Evolutionary conservation across 1,140 invertebrate genomes (phyloP).

Genomic region (Pteromalus puparum): DNA sequence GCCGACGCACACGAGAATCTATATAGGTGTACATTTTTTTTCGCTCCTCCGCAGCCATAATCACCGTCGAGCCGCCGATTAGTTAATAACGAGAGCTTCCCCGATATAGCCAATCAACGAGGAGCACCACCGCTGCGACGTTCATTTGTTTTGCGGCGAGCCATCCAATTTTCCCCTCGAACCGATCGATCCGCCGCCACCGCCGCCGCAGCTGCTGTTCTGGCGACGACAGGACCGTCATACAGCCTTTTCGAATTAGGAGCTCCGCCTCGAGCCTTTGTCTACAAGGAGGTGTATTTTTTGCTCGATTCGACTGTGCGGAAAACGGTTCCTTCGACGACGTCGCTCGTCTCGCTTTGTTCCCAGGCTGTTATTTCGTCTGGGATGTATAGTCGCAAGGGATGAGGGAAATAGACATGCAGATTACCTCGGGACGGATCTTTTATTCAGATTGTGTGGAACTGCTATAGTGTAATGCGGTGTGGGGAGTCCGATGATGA

Average conservation of each 20-base stretch:
- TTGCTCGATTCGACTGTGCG: not conserved
- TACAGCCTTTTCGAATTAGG: not conserved
- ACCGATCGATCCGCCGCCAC: constrained; percentile 52
- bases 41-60: not conserved
- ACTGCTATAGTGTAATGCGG: not conserved
- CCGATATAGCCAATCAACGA: constrained; percentile 62
- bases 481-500: not conserved
- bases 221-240: not conserved
- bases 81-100: not conserved
- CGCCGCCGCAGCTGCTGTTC: not conserved
- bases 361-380: constrained; percentile 20
- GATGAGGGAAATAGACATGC: constrained; percentile 18
- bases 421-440: constrained; percentile 5
- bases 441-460: constrained; percentile 14
- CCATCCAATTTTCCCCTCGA: constrained; percentile 61
- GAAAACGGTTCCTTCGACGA: not conserved
- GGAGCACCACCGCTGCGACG: constrained; percentile 57
- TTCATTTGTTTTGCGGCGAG: constrained; percentile 64
- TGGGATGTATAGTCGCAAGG: not conserved
- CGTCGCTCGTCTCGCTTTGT: not conserved
- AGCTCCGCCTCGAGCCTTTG: not conserved
- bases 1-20: not conserved
- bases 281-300: not conserved
- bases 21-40: not conserved
- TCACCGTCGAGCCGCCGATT: not conserved